Evolutionary conservation across 2,797 vertebrate genomes (phyloP), one percentile per base, ranked within the genome.

Genomic region (Pipistrellus pygmaeus): DNA sequence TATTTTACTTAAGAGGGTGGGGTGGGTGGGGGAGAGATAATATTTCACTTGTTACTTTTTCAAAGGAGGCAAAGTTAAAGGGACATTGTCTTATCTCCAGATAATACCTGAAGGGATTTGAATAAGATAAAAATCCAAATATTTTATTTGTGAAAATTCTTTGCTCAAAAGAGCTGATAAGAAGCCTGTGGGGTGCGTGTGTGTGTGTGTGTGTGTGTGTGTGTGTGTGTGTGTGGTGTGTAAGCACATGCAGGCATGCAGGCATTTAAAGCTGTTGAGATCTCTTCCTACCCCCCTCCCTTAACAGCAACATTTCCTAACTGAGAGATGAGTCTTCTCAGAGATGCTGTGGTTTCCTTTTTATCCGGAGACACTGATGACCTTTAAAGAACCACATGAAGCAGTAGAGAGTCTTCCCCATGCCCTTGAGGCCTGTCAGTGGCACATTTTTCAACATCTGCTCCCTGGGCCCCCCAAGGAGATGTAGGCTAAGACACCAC

Each of bases 81-180:
- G 71, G 46, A 53, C 66, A 62, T 57, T 92, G 51, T 76, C 80
- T 60, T 44, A 35, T 89, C 77, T 91, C 1, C 2, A 94, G 81
- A 94, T 20, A 76, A 93, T 83, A 93, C 81, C 73, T 68, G 44
- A 91, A 93, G 48, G 48, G 60, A 72, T 68, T 73, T 83, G 35
- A 66, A 84, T 14, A 62, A 85, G 60, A 92, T 72, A 89, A 92
- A 95, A 93, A 85, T 77, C 25, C 57, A 96, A 84, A 91, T 80
- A 62, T 68, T 88, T 82, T 85, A 71, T 82, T 82, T 30, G 4
- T 51, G 80, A 92, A 91, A 93, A 72, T 27, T 20, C 15, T 85
- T 85, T 77, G 46, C 73, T 88, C 44, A 53, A 20, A 57, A 66
- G 84, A 85, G 51, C 69, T 93, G 72, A 41, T 85, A 60, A 85